phyloP scores from a whole-genome alignment of 2,797 vertebrate genomes.

The Coreius guichenoti region DNA sequence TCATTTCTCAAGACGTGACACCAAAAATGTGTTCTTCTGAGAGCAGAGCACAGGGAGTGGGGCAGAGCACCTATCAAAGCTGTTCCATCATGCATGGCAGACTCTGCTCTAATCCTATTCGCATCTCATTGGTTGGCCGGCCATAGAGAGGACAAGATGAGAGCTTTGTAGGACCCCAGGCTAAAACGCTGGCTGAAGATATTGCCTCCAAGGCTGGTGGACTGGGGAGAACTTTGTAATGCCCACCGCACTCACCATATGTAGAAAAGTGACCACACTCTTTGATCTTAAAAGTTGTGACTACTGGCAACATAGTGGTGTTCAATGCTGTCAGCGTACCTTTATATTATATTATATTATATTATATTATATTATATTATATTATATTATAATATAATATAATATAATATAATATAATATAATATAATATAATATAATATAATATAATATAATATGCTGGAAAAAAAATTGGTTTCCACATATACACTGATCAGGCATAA shows the following conservation, averaged over 20 bases:
- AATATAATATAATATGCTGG: too few relatives aligned
- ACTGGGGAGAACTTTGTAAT: conserved; percentile 35
- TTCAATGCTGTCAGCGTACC: not conserved
- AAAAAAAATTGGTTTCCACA: too few relatives aligned
- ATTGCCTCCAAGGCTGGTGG: conserved; percentile 32
- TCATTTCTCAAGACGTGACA: conserved; percentile 45
- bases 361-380: too few relatives aligned
- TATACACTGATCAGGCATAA: too few relatives aligned
- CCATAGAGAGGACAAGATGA: conserved; percentile 47
- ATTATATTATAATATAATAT: too few relatives aligned
- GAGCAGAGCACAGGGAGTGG: conserved; percentile 14
- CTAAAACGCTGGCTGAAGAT: conserved; percentile 43
- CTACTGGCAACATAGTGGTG: not conserved
- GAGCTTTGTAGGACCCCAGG: conserved; percentile 42
- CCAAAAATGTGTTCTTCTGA: conserved; percentile 50
- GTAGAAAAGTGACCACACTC: conserved; percentile 17
- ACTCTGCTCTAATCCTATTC: conserved; percentile 56
- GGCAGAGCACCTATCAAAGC: conserved; percentile 56
- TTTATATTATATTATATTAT: too few relatives aligned
- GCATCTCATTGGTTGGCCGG: conserved; percentile 44
- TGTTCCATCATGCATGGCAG: conserved; percentile 52
- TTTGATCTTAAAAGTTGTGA: conserved; percentile 28
- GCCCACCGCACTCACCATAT: conserved; percentile 5
- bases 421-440: too few relatives aligned
- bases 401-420: too few relatives aligned